Conservation (phyloP, 2,888 invertebrate genomes). For the Tholera decimalis region DNA sequence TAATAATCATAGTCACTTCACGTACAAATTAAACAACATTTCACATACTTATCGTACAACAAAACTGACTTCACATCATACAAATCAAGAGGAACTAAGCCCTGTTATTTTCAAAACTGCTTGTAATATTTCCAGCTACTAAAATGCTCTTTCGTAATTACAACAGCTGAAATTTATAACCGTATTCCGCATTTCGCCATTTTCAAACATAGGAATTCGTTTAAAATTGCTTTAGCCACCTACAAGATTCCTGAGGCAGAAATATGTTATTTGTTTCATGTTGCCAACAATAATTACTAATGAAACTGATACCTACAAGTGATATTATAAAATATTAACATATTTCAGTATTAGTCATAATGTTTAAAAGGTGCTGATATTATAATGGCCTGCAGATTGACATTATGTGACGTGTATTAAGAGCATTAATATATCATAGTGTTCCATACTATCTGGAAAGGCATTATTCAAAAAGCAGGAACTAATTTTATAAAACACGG, state of each 20-base stretch:
- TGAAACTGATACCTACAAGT: constrained; percentile 57
- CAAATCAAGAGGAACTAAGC: not conserved
- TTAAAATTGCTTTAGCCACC: constrained; percentile 71
- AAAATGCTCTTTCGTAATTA: constrained; percentile 63
- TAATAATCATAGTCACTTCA: too few relatives aligned
- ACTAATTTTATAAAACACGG: too few relatives aligned
- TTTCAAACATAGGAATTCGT: constrained; percentile 74
- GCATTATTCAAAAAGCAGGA: too few relatives aligned
- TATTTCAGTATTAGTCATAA: constrained; percentile 37
- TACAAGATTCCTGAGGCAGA: constrained; percentile 66
- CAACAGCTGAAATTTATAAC: constrained; percentile 67
- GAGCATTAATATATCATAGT: too few relatives aligned
- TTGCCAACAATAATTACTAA: constrained; percentile 58
- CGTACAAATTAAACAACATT: not conserved
- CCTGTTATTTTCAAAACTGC: constrained; percentile 31
- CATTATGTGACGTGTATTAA: constrained; percentile 6
- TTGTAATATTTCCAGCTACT: constrained; percentile 52
- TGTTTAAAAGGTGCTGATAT: constrained; percentile 9
- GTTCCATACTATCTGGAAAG: too few relatives aligned
- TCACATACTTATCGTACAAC: not conserved
- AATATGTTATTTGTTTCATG: constrained; percentile 66
- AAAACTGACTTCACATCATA: not conserved
- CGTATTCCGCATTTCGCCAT: constrained; percentile 69
- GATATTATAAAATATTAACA: constrained; percentile 22
- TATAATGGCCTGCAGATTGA: constrained; percentile 16